A percentile compares a stretch with the other conserved stretches of the same genome.
Evolutionary conservation across 1,140 invertebrate species (phyloP).

Genomic region (Drosophila pachea): DNA sequence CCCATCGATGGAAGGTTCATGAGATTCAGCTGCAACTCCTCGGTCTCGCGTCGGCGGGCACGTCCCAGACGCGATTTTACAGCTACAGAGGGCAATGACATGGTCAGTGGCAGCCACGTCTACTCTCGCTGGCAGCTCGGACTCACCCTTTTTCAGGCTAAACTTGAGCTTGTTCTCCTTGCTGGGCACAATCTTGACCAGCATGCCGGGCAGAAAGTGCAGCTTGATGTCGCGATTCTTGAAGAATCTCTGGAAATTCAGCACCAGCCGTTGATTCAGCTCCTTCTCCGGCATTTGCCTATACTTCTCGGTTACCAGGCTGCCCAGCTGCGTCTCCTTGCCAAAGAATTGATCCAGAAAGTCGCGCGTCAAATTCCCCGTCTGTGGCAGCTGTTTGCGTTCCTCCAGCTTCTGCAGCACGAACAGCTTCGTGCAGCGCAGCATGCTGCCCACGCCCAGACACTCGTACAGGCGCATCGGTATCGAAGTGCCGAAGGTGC

Average conservation of each 20-base stretch:
- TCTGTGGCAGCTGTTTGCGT: conserved; percentile 44
- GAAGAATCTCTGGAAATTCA: conserved; percentile 73
- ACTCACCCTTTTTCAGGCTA: conserved; percentile 68
- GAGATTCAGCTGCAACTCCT: conserved; percentile 54
- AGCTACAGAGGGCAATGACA: conserved; percentile 12
- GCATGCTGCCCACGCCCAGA: conserved; percentile 55
- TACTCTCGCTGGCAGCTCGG: too few relatives aligned
- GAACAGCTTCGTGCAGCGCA: conserved; percentile 77
- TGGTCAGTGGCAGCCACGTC: background rate
- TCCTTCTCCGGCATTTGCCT: conserved; percentile 66
- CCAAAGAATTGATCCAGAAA: conserved; percentile 75
- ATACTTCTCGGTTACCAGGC: conserved; percentile 62
- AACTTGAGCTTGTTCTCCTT: conserved; percentile 75
- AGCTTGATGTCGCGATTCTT: conserved; percentile 77
- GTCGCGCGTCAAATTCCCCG: conserved; percentile 70
- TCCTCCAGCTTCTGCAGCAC: conserved; percentile 75
- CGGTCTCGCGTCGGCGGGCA: conserved; percentile 53
- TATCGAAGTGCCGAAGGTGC: conserved; percentile 67
- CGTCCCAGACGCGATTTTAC: conserved; percentile 54
- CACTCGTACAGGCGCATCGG: conserved; percentile 77
- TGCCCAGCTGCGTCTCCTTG: conserved; percentile 61
- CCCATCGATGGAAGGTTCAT: conserved; percentile 54
- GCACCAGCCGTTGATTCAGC: conserved; percentile 64
- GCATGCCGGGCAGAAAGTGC: conserved; percentile 70
- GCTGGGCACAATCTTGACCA: conserved; percentile 75